A percentile compares a stretch with the other conserved stretches of the same genome.
Evolutionary conservation across 2,113 vertebrate genomes (phyloP).

Genomic region (Pangasianodon hypophthalmus): DNA sequence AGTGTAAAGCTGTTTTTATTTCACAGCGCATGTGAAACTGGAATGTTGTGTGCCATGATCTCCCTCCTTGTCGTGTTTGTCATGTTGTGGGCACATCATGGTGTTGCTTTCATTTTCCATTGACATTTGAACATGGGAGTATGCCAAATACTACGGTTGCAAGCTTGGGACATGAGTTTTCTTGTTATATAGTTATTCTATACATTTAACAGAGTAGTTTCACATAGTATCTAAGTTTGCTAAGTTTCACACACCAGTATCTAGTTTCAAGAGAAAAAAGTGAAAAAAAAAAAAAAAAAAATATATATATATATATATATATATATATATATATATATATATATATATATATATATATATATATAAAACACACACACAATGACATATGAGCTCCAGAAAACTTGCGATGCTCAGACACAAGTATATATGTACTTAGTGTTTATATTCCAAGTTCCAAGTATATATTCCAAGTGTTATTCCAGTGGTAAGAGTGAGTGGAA

Average conservation of each 20-base stretch:
- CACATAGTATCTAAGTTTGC: not conserved
- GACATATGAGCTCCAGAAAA: no score
- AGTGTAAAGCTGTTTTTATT: slow-evolving; percentile 60
- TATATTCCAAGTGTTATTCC: not conserved
- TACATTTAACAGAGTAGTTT: not conserved
- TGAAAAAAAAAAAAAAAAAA: no score
- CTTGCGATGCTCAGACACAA: no score
- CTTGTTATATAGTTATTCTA: not conserved
- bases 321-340: no score
- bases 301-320: no score
- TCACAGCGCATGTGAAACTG: slow-evolving; percentile 62
- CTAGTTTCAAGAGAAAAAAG: not conserved
- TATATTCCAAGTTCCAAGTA: not conserved
- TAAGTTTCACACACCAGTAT: not conserved
- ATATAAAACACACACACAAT: no score
- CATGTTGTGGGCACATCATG: slow-evolving; percentile 59
- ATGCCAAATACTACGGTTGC: not conserved
- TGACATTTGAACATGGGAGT: slow-evolving; percentile 42
- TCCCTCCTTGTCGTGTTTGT: slow-evolving; percentile 54
- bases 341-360: no score
- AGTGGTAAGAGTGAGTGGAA: slow-evolving; percentile 21
- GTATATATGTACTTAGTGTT: no score
- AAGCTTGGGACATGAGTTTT: not conserved
- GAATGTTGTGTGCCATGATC: slow-evolving; percentile 50
- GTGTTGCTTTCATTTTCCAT: slow-evolving; percentile 48